Percentiles rank a stretch among this genome's conserved stretches.
Evolutionary conservation across 2,888 invertebrate genomes (phyloP).

Genomic region (Gibbula magus): DNA sequence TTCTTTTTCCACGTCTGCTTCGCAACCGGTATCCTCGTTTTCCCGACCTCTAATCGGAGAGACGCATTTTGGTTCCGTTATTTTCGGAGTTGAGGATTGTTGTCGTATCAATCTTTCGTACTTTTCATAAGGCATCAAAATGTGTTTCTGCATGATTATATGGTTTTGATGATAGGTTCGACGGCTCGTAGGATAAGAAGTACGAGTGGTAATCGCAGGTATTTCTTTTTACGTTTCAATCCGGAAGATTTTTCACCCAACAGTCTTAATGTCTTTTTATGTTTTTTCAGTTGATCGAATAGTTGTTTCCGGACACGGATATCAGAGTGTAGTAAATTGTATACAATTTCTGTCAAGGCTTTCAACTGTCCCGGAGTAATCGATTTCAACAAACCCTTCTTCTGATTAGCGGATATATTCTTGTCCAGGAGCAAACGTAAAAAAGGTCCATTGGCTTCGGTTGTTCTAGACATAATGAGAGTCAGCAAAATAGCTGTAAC

Average conservation of each 20-base stretch:
- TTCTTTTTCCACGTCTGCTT: neutral
- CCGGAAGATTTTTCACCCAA: neutral
- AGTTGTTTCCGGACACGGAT: neutral
- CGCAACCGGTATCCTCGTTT: neutral
- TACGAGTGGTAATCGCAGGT: neutral
- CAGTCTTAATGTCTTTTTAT: neutral
- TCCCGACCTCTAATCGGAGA: too few species aligned
- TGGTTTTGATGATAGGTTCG: neutral
- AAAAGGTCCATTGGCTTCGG: neutral
- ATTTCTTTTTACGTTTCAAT: neutral
- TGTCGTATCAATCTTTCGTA: neutral
- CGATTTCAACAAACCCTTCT: neutral
- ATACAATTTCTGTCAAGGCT: neutral
- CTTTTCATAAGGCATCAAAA: neutral
- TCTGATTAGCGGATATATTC: neutral
- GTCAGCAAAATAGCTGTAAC: neutral
- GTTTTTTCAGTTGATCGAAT: neutral
- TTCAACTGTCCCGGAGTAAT: conserved; percentile 12
- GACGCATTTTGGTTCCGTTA: neutral
- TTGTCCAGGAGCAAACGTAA: neutral
- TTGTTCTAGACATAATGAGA: neutral
- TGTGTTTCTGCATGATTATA: neutral
- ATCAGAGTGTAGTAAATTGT: neutral
- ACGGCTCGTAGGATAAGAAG: neutral
- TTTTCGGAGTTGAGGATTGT: neutral